These are phyloP conservation scores for Trilocha varians DNA, from an alignment of 2,888 invertebrate genomes.

Conservation along the genomic window DNA sequence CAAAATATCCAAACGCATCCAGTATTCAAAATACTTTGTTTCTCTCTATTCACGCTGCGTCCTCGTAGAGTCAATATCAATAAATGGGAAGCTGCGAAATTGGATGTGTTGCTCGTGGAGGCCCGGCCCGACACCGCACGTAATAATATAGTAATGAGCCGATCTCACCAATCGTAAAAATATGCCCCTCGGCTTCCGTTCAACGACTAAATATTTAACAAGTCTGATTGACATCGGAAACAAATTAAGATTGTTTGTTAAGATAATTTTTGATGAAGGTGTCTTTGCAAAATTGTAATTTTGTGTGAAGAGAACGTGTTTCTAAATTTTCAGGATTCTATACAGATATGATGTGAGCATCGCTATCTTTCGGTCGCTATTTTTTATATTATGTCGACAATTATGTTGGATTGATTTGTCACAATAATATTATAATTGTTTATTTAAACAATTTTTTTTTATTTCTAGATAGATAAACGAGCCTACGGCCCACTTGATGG, in stretches of 20 bases:
- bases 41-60: conserved; percentile 48
- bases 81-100: conserved; percentile 71
- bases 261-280: too few species aligned
- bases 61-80: conserved; percentile 71
- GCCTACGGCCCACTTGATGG: too few species aligned
- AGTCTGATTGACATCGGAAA: conserved; percentile 14
- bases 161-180: conserved; percentile 63
- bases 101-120: conserved; percentile 67
- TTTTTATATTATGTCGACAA: too few species aligned
- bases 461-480: too few species aligned
- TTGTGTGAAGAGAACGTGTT: background rate
- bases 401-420: too few species aligned
- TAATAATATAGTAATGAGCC: conserved; percentile 71
- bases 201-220: conserved; percentile 65
- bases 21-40: background rate
- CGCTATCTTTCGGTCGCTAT: too few species aligned
- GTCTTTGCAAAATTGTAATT: background rate
- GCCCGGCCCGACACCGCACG: conserved; percentile 49
- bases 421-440: too few species aligned
- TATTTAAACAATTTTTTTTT: too few species aligned
- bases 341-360: too few species aligned
- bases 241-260: too few species aligned
- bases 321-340: too few species aligned
- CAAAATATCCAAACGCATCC: background rate
- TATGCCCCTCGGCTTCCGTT: conserved; percentile 55